A percentile compares a stretch with the other conserved stretches of the same genome.
Evolutionary conservation across 2,113 vertebrate genomes (phyloP).

Genomic region (Micromys minutus): DNA sequence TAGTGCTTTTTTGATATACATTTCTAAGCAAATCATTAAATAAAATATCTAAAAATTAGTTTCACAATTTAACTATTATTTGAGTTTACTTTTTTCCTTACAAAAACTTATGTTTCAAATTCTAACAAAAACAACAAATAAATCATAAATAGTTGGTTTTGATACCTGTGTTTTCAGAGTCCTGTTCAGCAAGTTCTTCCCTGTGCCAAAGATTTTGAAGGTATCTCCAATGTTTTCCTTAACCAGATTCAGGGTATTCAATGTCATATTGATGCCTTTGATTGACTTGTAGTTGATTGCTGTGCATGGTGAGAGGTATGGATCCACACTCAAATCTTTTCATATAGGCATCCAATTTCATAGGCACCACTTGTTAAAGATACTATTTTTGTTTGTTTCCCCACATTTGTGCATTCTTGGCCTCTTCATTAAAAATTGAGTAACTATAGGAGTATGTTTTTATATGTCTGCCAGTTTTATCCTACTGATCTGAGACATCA

Average conservation of each 20-base stretch:
- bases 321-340: no score
- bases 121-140: neutral
- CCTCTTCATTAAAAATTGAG: neutral
- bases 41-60: neutral
- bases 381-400: neutral
- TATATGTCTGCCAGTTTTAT: neutral
- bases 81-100: neutral
- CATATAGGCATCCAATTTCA: neutral
- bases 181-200: neutral
- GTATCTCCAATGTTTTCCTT: neutral
- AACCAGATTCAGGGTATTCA: neutral
- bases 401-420: neutral
- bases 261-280: neutral
- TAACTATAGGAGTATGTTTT: no score
- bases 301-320: neutral
- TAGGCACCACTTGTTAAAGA: neutral
- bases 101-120: neutral
- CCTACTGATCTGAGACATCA: neutral
- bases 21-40: neutral
- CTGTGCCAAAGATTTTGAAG: neutral
- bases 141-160: neutral
- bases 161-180: neutral
- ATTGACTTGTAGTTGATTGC: neutral
- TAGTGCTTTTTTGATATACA: neutral
- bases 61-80: neutral